A percentile compares a stretch with the other conserved stretches of the same genome.
Evolutionary conservation across 2,888 invertebrate genomes (phyloP).

Genomic region (Ophioninae sp.): DNA sequence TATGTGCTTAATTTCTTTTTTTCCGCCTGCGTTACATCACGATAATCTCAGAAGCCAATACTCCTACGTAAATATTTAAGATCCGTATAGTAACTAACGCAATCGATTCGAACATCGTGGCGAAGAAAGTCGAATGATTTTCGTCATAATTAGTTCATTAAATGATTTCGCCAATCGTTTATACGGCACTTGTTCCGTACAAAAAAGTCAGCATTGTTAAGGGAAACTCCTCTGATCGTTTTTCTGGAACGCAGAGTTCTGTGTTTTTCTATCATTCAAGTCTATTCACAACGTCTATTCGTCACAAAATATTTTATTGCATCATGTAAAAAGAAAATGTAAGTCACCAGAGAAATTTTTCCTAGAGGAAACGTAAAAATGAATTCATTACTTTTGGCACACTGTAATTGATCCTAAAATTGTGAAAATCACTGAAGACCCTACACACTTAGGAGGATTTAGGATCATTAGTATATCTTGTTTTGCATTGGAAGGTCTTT

Average conservation of each 20-base stretch:
- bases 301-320: not conserved
- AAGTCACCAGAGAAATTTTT: not conserved
- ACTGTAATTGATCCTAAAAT: not conserved
- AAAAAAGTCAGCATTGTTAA: not conserved
- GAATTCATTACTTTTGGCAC: not conserved
- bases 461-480: not conserved
- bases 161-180: not conserved
- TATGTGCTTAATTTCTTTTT: not conserved
- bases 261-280: not conserved
- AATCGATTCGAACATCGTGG: not conserved
- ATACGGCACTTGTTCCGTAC: not conserved
- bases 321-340: not conserved
- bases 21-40: slow-evolving; percentile 9
- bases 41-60: slow-evolving; percentile 14
- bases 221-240: not conserved
- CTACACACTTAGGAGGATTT: not conserved
- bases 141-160: not conserved
- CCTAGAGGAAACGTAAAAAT: too few species aligned
- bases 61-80: slow-evolving; percentile 22
- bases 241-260: not conserved
- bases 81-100: not conserved
- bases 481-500: not conserved
- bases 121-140: not conserved
- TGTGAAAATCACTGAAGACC: not conserved
- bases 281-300: not conserved